These are phyloP conservation scores for Apis laboriosa DNA, from an alignment of 1,140 invertebrate species.

Conservation along the genomic window DNA sequence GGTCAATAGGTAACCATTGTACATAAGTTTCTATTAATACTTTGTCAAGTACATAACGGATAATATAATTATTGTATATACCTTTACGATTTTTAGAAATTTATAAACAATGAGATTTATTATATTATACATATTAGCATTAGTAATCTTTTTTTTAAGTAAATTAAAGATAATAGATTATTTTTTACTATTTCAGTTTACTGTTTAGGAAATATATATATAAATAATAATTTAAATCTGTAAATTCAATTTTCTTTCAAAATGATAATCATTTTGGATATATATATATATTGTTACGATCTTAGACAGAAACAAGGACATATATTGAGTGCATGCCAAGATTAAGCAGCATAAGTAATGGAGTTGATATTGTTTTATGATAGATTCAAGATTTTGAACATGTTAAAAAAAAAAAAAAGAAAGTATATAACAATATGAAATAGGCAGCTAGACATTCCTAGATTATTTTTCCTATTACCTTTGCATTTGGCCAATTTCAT, in stretches of 20 bases:
- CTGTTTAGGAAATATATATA: slow-evolving; percentile 68
- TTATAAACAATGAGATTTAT: slow-evolving; percentile 82
- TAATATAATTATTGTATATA: slow-evolving; percentile 82
- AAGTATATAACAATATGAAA: slow-evolving; percentile 63
- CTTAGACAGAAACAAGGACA: slow-evolving; percentile 51
- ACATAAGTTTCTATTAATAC: slow-evolving; percentile 81
- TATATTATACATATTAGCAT: slow-evolving; percentile 78
- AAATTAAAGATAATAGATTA: slow-evolving; percentile 75
- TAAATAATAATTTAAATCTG: slow-evolving; percentile 63
- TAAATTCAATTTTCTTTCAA: slow-evolving; percentile 66
- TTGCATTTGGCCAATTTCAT: slow-evolving; percentile 57
- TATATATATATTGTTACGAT: slow-evolving; percentile 50
- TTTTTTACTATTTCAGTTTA: slow-evolving; percentile 78
- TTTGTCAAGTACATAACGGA: slow-evolving; percentile 79
- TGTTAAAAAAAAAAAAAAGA: slow-evolving; percentile 59
- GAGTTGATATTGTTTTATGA: slow-evolving; percentile 64
- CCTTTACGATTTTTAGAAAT: slow-evolving; percentile 82
- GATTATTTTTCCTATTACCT: slow-evolving; percentile 60
- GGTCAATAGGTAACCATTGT: slow-evolving; percentile 80
- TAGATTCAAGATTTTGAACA: slow-evolving; percentile 63
- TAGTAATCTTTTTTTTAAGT: slow-evolving; percentile 74
- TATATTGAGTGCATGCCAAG: slow-evolving; percentile 63
- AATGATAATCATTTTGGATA: slow-evolving; percentile 63
- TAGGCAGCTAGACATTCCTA: slow-evolving; percentile 70
- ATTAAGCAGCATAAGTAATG: slow-evolving; percentile 57